A percentile compares a stretch with the other conserved stretches of the same genome.
Conservation (phyloP, 2,888 invertebrate genomes). For the Hirtodrosophila histrioides region DNA sequence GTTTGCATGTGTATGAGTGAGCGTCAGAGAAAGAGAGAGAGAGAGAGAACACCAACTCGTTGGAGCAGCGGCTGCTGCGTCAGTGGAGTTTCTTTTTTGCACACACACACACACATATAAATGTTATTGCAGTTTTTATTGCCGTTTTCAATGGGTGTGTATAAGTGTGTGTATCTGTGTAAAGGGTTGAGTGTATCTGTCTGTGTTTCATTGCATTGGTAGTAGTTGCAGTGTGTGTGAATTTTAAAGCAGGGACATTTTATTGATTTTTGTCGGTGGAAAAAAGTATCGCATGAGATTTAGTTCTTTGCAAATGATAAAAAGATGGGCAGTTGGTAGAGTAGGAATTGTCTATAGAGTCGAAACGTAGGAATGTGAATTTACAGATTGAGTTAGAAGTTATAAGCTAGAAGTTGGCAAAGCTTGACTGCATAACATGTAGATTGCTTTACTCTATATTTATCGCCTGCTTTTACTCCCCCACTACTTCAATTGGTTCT, state of each 20-base stretch:
- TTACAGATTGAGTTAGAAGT: constrained; percentile 25
- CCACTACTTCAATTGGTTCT: neutral
- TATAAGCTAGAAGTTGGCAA: constrained; percentile 32
- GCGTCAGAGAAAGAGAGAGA: constrained; percentile 14
- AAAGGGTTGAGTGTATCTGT: constrained; percentile 56
- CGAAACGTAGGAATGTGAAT: neutral
- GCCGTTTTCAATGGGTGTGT: constrained; percentile 32
- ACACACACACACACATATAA: constrained; percentile 28
- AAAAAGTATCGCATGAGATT: constrained; percentile 52
- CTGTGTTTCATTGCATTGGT: constrained; percentile 44
- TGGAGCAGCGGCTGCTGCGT: constrained; percentile 56
- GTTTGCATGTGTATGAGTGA: constrained; percentile 50
- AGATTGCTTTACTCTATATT: constrained; percentile 31
- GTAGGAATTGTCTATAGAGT: neutral
- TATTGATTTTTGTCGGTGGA: constrained; percentile 63
- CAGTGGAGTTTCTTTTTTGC: constrained; percentile 56
- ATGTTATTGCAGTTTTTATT: constrained; percentile 62
- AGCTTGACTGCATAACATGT: constrained; percentile 45
- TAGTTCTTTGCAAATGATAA: constrained; percentile 41
- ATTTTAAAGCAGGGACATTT: constrained; percentile 41
- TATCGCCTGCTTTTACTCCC: constrained; percentile 16
- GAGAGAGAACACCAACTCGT: constrained; percentile 29
- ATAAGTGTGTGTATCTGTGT: constrained; percentile 15
- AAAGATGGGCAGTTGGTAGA: constrained; percentile 21
- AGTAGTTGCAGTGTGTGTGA: constrained; percentile 35